Conservation (phyloP, 2,888 invertebrate species). For the Gandaritis pyraliata region DNA sequence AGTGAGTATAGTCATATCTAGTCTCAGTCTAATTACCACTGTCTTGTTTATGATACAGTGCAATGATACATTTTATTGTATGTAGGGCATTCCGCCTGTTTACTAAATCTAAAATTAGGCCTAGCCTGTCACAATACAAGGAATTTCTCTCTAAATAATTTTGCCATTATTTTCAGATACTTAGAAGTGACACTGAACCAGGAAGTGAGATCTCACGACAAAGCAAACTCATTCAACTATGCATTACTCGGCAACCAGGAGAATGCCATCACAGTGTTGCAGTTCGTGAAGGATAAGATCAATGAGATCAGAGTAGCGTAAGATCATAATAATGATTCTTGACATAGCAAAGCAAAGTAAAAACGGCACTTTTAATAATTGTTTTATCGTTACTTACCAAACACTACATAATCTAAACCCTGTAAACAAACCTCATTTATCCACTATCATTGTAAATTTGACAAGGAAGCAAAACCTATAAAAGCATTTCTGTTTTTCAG, state of each 20-base stretch:
- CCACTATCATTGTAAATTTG: too few relatives aligned
- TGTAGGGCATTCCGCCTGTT: too few relatives aligned
- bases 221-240: constrained; percentile 71
- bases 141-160: too few relatives aligned
- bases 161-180: constrained; percentile 43
- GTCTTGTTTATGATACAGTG: too few relatives aligned
- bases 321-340: constrained; percentile 49
- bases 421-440: too few relatives aligned
- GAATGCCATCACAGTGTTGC: constrained; percentile 61
- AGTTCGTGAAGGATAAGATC: constrained; percentile 70
- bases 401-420: background rate
- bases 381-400: background rate
- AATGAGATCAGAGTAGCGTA: constrained; percentile 67
- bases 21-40: too few relatives aligned
- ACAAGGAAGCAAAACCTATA: too few relatives aligned
- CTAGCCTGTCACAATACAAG: too few relatives aligned
- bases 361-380: too few relatives aligned
- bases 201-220: constrained; percentile 71
- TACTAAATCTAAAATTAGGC: too few relatives aligned
- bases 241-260: constrained; percentile 69
- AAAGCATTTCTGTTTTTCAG: constrained; percentile 44
- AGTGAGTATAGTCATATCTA: constrained; percentile 47
- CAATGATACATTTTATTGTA: too few relatives aligned
- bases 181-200: constrained; percentile 65
- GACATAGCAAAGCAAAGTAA: background rate